Evolutionary conservation across 2,888 invertebrate genomes (phyloP).

Genomic region (Acleris cristana): DNA sequence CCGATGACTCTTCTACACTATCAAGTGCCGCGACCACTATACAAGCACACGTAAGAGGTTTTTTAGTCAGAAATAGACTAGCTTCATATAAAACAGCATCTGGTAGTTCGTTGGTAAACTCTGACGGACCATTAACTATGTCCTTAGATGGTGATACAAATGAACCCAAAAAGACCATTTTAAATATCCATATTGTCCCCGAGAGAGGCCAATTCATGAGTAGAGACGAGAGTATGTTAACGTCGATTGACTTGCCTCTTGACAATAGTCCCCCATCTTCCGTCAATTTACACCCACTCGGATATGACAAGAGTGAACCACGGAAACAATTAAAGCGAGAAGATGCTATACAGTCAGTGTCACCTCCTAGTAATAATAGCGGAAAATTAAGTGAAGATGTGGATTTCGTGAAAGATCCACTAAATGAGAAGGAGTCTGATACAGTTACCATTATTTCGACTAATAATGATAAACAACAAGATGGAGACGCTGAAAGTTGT

Average conservation of each 20-base stretch:
- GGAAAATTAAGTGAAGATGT: slow-evolving; percentile 76
- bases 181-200: slow-evolving; percentile 77
- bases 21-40: slow-evolving; percentile 86
- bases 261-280: slow-evolving; percentile 74
- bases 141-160: slow-evolving; percentile 67
- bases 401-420: slow-evolving; percentile 64
- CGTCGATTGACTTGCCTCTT: slow-evolving; percentile 72
- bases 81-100: slow-evolving; percentile 71
- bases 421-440: slow-evolving; percentile 15
- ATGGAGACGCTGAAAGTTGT: slow-evolving; percentile 43
- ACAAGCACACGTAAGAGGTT: slow-evolving; percentile 88
- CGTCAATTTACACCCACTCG: slow-evolving; percentile 71
- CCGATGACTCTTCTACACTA: slow-evolving; percentile 78
- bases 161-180: slow-evolving; percentile 64
- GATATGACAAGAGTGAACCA: slow-evolving; percentile 71
- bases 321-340: slow-evolving; percentile 77
- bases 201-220: slow-evolving; percentile 69
- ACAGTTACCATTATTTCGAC: neutral
- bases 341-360: slow-evolving; percentile 79
- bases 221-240: slow-evolving; percentile 73
- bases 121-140: slow-evolving; percentile 58
- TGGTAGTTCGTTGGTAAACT: slow-evolving; percentile 66
- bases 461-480: slow-evolving; percentile 36
- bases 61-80: slow-evolving; percentile 84
- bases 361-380: slow-evolving; percentile 77